These are phyloP conservation scores for Drosophila percnosoma DNA, from an alignment of 2,888 invertebrate species.

Conservation along the genomic window DNA sequence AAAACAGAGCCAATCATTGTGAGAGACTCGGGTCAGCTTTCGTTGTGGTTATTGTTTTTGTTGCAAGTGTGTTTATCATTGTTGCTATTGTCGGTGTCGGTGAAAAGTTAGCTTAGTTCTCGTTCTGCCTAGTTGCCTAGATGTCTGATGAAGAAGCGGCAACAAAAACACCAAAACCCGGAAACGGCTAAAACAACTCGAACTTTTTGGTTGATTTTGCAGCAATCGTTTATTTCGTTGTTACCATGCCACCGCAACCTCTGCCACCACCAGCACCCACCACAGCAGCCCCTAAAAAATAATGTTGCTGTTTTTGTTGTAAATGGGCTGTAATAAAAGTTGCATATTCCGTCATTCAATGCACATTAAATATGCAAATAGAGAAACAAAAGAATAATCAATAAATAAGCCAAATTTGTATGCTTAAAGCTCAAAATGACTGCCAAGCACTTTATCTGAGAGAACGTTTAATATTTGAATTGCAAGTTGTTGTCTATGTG, in stretches of 20 bases:
- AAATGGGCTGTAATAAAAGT: not conserved
- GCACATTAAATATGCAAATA: not conserved
- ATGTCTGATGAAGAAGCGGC: constrained; percentile 32
- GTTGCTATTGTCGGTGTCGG: constrained; percentile 40
- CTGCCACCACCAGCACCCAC: too few species aligned
- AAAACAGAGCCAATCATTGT: constrained; percentile 69
- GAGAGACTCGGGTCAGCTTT: constrained; percentile 25
- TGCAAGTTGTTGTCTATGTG: not conserved
- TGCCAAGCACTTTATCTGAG: too few species aligned
- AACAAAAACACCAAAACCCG: constrained; percentile 28
- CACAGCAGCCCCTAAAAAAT: not conserved
- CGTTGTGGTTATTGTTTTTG: constrained; percentile 24
- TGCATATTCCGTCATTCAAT: not conserved
- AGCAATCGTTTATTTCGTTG: constrained; percentile 22
- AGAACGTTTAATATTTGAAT: not conserved
- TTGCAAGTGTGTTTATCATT: constrained; percentile 31
- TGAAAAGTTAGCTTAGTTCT: constrained; percentile 29
- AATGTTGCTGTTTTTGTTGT: not conserved
- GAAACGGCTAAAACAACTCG: constrained; percentile 37
- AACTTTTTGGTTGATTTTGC: constrained; percentile 51
- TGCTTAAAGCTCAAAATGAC: not conserved
- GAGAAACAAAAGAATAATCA: not conserved
- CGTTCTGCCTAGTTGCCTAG: constrained; percentile 12
- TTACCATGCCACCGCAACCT: not conserved
- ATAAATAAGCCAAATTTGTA: not conserved